phyloP scores from a whole-genome alignment of 2,888 invertebrate species.

The Scotopteryx bipunctaria region DNA sequence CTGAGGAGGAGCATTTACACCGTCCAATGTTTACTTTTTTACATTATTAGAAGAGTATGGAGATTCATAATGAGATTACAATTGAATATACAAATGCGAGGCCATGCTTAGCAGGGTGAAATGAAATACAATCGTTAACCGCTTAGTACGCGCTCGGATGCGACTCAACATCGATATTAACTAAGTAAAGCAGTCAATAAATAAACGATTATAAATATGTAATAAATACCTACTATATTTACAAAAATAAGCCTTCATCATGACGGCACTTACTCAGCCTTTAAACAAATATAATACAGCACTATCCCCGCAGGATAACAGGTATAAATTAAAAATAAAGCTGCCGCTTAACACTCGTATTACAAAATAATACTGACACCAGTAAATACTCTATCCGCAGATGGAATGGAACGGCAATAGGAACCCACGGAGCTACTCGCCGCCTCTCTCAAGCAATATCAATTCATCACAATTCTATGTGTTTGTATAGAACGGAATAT shows the following conservation, averaged over 20 bases:
- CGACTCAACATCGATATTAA: slow-evolving; percentile 66
- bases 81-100: slow-evolving; percentile 72
- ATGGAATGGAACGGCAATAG: slow-evolving; percentile 75
- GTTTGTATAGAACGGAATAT: slow-evolving; percentile 70
- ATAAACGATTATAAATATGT: slow-evolving; percentile 84
- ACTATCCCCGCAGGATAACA: slow-evolving; percentile 79
- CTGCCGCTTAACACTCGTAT: slow-evolving; percentile 80
- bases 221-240: slow-evolving; percentile 85
- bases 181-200: slow-evolving; percentile 84
- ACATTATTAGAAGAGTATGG: slow-evolving; percentile 61
- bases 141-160: slow-evolving; percentile 68
- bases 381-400: slow-evolving; percentile 76
- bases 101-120: slow-evolving; percentile 79
- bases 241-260: slow-evolving; percentile 76
- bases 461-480: slow-evolving; percentile 75
- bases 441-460: slow-evolving; percentile 59
- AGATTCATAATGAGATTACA: slow-evolving; percentile 81
- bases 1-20: slow-evolving; percentile 62
- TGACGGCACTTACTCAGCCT: slow-evolving; percentile 75
- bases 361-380: slow-evolving; percentile 83
- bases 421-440: slow-evolving; percentile 69
- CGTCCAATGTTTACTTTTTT: slow-evolving; percentile 79
- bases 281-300: slow-evolving; percentile 82
- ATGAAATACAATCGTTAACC: slow-evolving; percentile 76
- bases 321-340: slow-evolving; percentile 82